A percentile compares a stretch with the other conserved stretches of the same genome.
phyloP scores from a whole-genome alignment of 2,113 vertebrate species.

The Psophia crepitans region DNA sequence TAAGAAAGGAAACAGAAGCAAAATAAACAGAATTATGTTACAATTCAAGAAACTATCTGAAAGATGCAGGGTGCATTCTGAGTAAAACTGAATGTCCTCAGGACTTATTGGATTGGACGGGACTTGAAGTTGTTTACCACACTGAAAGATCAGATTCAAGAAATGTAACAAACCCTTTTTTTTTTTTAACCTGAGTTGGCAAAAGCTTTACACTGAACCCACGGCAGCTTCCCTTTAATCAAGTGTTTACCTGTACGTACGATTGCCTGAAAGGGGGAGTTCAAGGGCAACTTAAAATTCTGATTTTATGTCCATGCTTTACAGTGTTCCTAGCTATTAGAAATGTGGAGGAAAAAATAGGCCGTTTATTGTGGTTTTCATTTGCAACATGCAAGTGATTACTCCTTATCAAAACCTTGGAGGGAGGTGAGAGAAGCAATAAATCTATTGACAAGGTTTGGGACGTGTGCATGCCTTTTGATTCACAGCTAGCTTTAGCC shows the following conservation, averaged over 20 bases:
- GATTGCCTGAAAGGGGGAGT: background rate
- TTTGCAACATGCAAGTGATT: background rate
- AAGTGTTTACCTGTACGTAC: background rate
- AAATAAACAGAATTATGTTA: background rate
- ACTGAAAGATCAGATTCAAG: background rate
- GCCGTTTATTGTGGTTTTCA: background rate
- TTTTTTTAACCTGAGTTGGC: background rate
- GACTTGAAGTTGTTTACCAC: background rate
- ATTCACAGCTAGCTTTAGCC: background rate
- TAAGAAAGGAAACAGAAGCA: background rate
- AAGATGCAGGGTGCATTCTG: background rate
- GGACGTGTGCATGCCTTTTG: background rate
- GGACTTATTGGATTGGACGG: background rate
- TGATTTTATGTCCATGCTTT: background rate
- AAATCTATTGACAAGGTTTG: background rate
- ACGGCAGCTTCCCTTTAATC: background rate
- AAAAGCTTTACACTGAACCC: background rate
- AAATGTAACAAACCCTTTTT: background rate
- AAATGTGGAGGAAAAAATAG: background rate
- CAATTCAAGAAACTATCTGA: background rate
- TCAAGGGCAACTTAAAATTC: background rate
- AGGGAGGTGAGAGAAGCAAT: background rate
- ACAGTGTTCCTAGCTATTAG: background rate
- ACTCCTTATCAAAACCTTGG: background rate
- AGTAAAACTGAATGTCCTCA: background rate